Evolutionary conservation across 2,888 invertebrate species (phyloP), one percentile per base, ranked within the genome.

Genomic region (Schizotus pectinicornis): DNA sequence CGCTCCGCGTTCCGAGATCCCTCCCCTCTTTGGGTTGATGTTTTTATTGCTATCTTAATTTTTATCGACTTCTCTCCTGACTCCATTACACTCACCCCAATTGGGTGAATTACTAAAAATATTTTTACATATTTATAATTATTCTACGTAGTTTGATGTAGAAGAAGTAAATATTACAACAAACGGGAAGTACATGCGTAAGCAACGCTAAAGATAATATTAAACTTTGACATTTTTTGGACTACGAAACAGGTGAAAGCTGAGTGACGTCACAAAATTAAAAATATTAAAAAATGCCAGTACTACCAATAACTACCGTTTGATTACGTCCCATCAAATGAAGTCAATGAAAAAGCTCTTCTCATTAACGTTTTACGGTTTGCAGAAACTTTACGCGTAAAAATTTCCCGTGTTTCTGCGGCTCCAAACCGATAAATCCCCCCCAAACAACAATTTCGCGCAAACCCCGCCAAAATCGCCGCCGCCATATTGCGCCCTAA

Each of bases 401-500:
- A 32, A 53, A 53, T 9, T 46, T 46, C 11, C 45, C 30, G 9
- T 8, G 32, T 30, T 39, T 11, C 22, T 9, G 32, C 8, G 13
- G 22, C 11, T 51, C 9, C 13, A 42, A 42, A 42, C 42, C 22
- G 35, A 48, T 55, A 55, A 55, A 55, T 55, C 48, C 42, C 12
- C 48, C 42, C 12, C 31, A 47, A 56, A 56, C 36, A 30, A 43
- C 42, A 52, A 52, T 52, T 37, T 43, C 43, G 43, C 43, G 22
- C 22, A 22, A 36, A 54, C 53, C 45, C 45, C 32, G 38, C 53
- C 30, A 48, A 54, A 49, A 54, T 41, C 46, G 47, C 52, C 52
- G 42, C 57, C 47, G 51, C 38, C 52, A 52, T 52, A 52, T 57
- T 54, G 46, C 46, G 46, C 35, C 39, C 46, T 39, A 51, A 42